Evolutionary conservation across 2,797 vertebrate species (phyloP).

Genomic region (Poecilia picta): DNA sequence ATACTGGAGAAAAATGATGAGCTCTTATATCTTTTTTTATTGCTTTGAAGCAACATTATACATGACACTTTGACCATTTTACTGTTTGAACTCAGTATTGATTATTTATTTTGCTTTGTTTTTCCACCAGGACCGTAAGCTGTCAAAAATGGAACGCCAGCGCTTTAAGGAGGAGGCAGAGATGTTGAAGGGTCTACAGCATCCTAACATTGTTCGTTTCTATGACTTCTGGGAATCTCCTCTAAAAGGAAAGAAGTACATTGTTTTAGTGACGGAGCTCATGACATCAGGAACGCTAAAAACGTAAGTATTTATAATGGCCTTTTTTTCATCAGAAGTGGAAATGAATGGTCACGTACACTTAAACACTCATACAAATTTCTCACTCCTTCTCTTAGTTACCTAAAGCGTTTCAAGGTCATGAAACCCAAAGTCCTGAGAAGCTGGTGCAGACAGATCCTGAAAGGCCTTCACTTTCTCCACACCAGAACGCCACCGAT

Average conservation of each 20-base stretch:
- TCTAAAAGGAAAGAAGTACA: conserved; percentile 94
- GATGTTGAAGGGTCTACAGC: conserved; percentile 97
- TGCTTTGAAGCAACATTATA: too few relatives aligned
- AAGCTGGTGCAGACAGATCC: conserved; percentile 97
- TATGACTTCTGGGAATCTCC: conserved; percentile 99
- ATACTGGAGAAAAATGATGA: too few relatives aligned
- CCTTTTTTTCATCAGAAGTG: neutral
- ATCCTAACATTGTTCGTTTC: conserved; percentile 98
- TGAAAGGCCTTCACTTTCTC: conserved; percentile 96
- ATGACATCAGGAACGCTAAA: conserved; percentile 99
- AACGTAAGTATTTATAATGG: conserved; percentile 86
- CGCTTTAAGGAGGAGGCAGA: conserved; percentile 98
- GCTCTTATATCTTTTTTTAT: too few relatives aligned
- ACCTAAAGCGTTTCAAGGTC: conserved; percentile 97
- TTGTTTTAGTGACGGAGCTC: conserved; percentile 96
- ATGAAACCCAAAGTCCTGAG: conserved; percentile 98
- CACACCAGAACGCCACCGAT: conserved; percentile 96
- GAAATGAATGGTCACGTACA: neutral
- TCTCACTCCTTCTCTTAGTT: conserved; percentile 74
- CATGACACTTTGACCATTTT: too few relatives aligned
- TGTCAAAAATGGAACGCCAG: conserved; percentile 94
- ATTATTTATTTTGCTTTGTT: conserved; percentile 21
- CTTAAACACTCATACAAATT: neutral
- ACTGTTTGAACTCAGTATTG: too few relatives aligned
- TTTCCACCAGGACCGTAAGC: conserved; percentile 89